These are phyloP conservation scores for Microcebus tavaratra DNA, from an alignment of 2,113 vertebrate species.

Conservation along the genomic window DNA sequence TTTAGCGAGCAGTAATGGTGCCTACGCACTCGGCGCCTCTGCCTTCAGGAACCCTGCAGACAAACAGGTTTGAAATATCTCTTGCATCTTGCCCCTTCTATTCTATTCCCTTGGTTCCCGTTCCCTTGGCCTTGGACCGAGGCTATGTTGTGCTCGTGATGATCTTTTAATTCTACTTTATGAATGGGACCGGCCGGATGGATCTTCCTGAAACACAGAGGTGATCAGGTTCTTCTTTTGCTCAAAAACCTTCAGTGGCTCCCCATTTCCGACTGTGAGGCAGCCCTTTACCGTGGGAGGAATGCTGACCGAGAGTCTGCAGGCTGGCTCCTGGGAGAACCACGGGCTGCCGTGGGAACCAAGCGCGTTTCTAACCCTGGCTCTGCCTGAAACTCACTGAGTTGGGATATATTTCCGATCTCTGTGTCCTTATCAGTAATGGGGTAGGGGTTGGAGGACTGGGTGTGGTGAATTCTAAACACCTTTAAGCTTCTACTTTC, in stretches of 20 bases:
- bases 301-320: background rate
- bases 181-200: background rate
- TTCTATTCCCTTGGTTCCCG: background rate
- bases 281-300: background rate
- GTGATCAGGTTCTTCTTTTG: background rate
- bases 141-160: background rate
- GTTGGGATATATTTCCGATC: background rate
- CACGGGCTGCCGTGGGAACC: background rate
- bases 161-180: background rate
- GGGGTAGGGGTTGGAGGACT: no score
- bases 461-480: background rate
- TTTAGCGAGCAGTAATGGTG: background rate
- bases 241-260: background rate
- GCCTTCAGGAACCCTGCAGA: background rate
- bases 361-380: background rate
- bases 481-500: background rate
- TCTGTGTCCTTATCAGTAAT: background rate
- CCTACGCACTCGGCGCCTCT: background rate
- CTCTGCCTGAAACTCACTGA: background rate
- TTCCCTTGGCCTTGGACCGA: background rate
- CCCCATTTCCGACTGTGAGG: background rate
- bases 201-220: background rate
- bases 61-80: background rate
- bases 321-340: background rate
- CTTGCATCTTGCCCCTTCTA: background rate